Evolutionary conservation across 2,113 vertebrate species (phyloP).

Genomic region (Cromileptes altivelis): DNA sequence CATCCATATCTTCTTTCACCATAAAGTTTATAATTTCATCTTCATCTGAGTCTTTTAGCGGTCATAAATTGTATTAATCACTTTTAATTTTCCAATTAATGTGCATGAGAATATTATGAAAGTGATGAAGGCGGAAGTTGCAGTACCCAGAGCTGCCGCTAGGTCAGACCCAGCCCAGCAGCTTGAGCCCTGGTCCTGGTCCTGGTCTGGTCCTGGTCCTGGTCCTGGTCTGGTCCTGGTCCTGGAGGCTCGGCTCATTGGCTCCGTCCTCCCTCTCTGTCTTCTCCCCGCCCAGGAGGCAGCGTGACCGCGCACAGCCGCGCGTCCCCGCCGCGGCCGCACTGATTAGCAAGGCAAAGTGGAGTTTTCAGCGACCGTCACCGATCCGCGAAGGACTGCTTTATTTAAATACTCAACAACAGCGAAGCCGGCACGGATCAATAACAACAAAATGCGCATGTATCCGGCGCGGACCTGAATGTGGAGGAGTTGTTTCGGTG

Average conservation of each 20-base stretch:
- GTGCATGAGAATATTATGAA: background rate
- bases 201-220: too few species aligned
- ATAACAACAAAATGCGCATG: conserved; percentile 6
- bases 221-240: too few species aligned
- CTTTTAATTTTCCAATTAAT: background rate
- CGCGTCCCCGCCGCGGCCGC: conserved; percentile 71
- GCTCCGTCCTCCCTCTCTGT: background rate
- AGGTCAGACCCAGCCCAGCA: background rate
- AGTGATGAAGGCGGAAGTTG: background rate
- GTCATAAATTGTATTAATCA: too few species aligned
- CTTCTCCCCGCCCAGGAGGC: conserved; percentile 54
- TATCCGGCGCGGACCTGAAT: conserved; percentile 32
- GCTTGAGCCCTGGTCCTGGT: background rate
- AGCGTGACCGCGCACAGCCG: conserved; percentile 69
- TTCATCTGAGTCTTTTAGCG: too few species aligned
- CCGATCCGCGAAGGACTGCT: conserved; percentile 47
- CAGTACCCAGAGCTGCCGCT: background rate
- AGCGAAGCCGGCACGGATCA: conserved; percentile 36
- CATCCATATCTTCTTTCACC: too few species aligned
- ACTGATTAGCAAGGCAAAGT: conserved; percentile 81
- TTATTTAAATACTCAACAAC: conserved; percentile 40
- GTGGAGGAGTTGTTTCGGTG: conserved; percentile 40
- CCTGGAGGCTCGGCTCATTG: background rate
- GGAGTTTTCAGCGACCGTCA: conserved; percentile 72
- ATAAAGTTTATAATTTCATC: too few species aligned